Percentiles rank a stretch among this genome's conserved stretches.
Evolutionary conservation across 2,888 invertebrate genomes (phyloP).

Genomic region (Caenorhabditis sinica): DNA sequence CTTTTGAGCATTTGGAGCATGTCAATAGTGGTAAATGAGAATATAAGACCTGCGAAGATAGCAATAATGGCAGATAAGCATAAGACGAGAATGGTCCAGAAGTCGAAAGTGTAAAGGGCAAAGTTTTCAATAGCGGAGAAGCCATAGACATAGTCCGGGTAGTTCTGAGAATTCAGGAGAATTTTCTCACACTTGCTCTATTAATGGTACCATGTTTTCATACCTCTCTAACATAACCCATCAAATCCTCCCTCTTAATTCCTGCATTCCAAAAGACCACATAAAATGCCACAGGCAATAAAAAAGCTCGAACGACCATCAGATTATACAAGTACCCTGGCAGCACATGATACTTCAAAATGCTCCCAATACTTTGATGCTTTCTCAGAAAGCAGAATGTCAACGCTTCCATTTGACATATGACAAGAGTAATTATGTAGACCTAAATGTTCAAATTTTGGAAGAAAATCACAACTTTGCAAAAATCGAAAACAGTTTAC

Average conservation of each 20-base stretch:
- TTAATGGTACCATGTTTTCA: too few relatives aligned
- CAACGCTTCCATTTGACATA: background rate
- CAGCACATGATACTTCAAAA: slow-evolving; percentile 14
- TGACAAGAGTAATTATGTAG: too few relatives aligned
- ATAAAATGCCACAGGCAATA: background rate
- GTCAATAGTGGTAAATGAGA: slow-evolving; percentile 6
- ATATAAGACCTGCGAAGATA: background rate
- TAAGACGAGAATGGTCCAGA: background rate
- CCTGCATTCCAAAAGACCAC: background rate
- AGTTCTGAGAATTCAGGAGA: slow-evolving; percentile 17
- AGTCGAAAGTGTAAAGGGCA: background rate
- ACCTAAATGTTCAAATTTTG: too few relatives aligned
- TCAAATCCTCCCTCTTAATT: slow-evolving; percentile 6
- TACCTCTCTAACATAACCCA: slow-evolving; percentile 27
- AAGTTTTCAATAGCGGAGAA: slow-evolving; percentile 15
- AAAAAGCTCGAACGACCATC: background rate
- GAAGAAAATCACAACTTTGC: too few relatives aligned
- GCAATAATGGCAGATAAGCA: background rate
- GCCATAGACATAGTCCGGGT: background rate
- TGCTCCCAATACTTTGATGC: slow-evolving; percentile 48
- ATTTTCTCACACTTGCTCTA: too few relatives aligned
- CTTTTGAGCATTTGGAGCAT: slow-evolving; percentile 11
- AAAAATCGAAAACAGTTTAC: too few relatives aligned
- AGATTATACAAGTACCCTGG: background rate
- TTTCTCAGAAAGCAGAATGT: slow-evolving; percentile 47